phyloP scores from a whole-genome alignment of 2,888 invertebrate genomes.

The Prenolepis imparis region DNA sequence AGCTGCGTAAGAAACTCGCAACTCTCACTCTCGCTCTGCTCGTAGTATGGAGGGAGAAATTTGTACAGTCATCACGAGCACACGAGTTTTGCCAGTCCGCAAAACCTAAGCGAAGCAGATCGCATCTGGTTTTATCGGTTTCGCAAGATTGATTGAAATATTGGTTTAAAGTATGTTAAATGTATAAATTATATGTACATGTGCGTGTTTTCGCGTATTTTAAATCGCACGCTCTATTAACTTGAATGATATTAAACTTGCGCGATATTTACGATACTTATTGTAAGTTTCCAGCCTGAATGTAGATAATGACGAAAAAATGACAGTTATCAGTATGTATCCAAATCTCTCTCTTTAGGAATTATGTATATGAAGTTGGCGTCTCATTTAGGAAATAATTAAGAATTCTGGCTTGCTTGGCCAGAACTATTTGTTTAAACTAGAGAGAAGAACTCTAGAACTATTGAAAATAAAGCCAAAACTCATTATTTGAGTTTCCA shows the following conservation, averaged over 20 bases:
- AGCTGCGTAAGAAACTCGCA: conserved; percentile 25
- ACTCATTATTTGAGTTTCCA: no score
- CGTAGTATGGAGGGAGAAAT: conserved; percentile 35
- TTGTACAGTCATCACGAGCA: conserved; percentile 27
- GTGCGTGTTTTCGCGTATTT: not conserved
- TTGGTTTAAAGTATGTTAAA: not conserved
- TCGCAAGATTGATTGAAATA: conserved; percentile 18
- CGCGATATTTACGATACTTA: not conserved
- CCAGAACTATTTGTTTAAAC: no score
- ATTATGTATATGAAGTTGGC: no score
- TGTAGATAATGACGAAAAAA: not conserved
- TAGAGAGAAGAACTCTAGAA: no score
- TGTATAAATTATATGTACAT: conserved; percentile 15
- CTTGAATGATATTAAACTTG: conserved; percentile 2
- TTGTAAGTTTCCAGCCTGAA: no score
- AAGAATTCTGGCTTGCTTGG: no score
- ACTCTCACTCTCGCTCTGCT: not conserved
- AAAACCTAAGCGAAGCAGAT: conserved; percentile 30
- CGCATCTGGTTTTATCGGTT: conserved; percentile 29
- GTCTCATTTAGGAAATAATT: no score
- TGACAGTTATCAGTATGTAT: not conserved
- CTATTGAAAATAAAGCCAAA: no score
- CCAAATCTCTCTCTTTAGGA: not conserved
- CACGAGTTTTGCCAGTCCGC: conserved; percentile 33
- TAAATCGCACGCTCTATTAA: not conserved